Evolutionary conservation across 2,797 vertebrate genomes (phyloP).

Genomic region (Macroramphosus scolopax): DNA sequence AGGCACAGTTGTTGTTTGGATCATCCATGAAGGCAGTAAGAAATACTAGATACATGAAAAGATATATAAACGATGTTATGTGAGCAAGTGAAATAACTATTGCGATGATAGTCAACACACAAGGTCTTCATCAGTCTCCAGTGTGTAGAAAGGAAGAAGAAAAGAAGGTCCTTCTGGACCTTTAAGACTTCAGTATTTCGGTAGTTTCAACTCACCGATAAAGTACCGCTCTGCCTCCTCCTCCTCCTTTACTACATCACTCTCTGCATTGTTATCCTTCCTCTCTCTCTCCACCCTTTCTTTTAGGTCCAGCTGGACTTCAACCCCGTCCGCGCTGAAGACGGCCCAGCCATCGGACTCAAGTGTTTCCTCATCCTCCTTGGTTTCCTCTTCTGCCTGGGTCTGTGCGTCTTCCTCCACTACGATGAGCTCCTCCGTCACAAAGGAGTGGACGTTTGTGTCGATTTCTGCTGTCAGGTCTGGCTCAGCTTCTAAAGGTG

Average conservation of each 20-base stretch:
- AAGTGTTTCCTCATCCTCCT: constrained; percentile 56
- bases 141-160: no score
- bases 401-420: constrained; percentile 61
- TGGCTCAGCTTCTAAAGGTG: constrained; percentile 20
- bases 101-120: no score
- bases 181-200: no score
- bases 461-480: constrained; percentile 46
- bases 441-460: constrained; percentile 57
- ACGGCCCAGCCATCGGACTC: constrained; percentile 50
- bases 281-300: constrained; percentile 39
- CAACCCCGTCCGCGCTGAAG: constrained; percentile 69
- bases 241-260: constrained; percentile 6
- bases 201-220: constrained; percentile 67
- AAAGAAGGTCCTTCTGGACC: no score
- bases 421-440: constrained; percentile 54
- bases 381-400: constrained; percentile 51
- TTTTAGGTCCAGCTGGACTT: constrained; percentile 70
- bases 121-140: no score
- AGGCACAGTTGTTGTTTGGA: constrained; percentile 4
- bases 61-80: not conserved
- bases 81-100: no score
- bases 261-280: constrained; percentile 19
- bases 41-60: not conserved
- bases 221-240: constrained; percentile 58
- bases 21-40: constrained; percentile 9